phyloP scores from a whole-genome alignment of 2,113 vertebrate genomes.

The Nettapus auritus region DNA sequence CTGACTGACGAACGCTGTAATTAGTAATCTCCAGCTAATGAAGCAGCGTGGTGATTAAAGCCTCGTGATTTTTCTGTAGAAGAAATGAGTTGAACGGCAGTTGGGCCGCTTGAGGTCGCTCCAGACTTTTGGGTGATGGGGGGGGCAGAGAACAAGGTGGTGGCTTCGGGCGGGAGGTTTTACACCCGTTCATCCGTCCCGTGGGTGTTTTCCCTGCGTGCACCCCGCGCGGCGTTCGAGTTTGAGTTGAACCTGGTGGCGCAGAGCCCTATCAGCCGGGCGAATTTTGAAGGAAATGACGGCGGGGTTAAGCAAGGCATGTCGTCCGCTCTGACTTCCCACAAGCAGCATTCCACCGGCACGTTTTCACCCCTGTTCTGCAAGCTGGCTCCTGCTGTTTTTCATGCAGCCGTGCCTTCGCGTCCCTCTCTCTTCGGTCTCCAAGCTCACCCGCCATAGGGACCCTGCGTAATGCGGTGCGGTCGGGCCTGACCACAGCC shows the following conservation, averaged over 20 bases:
- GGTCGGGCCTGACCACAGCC: neutral
- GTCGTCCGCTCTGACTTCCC: neutral
- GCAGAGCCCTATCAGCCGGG: accelerated
- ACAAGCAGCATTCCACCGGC: neutral
- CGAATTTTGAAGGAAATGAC: neutral
- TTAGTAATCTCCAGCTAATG: conserved; percentile 10
- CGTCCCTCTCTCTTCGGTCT: accelerated
- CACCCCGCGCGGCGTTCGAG: neutral
- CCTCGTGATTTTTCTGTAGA: neutral
- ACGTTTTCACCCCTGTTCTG: neutral
- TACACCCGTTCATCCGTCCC: neutral
- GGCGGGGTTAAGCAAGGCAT: accelerated
- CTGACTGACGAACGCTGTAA: neutral
- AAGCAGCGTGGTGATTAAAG: neutral
- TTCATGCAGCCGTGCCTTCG: neutral
- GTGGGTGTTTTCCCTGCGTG: neutral
- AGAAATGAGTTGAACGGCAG: neutral
- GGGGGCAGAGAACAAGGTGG: neutral
- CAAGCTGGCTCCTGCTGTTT: neutral
- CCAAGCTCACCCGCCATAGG: too few species aligned
- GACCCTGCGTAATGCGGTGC: too few species aligned
- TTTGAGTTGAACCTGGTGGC: neutral
- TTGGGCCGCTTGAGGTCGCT: neutral
- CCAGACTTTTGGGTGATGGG: neutral
- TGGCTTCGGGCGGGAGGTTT: accelerated